Base-by-base conservation (phyloP, 2,797 vertebrate species). In the Anabacerthia variegaticeps region DNA sequence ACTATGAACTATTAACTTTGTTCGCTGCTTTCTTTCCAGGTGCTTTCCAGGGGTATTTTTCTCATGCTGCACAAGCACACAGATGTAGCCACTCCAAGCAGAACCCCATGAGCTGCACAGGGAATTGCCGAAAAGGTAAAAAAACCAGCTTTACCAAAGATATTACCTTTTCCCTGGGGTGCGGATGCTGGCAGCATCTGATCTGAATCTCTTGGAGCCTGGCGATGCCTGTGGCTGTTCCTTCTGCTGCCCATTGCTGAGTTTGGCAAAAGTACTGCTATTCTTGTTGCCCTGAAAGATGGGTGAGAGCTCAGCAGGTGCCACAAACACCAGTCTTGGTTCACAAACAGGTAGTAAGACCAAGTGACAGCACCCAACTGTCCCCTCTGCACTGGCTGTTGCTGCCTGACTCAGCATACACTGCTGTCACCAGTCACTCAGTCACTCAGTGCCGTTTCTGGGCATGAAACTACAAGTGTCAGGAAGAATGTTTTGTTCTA, bases 241-340 rank as follows among this genome's bases (percentile, higher is more conserved):
- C 52, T 80, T 73, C 2, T 14, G 54, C 43, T 80, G 91, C 43
- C 34, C 77, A 26, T 36, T 54, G 26, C 65, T 27, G 52, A 41
- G 68, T 83, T 95, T 95, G 62, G 49, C 3, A 6, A 91, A 85
- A 28, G 20, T n/a, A 6, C 23, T 34, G 2, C 36, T 86, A 28
- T 61, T 96, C 51, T 72, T 75, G 51, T 52, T 69, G 63, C 37
- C 95, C 97, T 98, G 92, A 48, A 96, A 96, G 16, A 96, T n/a
- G 37, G 84, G 41, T 0, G 12, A 84, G 46, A 94, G n/a, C 36
- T 75, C 55, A 59, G 52, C 43, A 22, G 34, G 3, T 46, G 68
- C 32, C 52, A 65, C 61, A 55, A 2, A 3, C 0, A 1, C n/a
- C 52, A 48, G 3, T 17, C 63, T 34, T 2, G 0, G 24, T 14